phyloP scores from a whole-genome alignment of 2,113 vertebrate species.

The Callipepla squamata region DNA sequence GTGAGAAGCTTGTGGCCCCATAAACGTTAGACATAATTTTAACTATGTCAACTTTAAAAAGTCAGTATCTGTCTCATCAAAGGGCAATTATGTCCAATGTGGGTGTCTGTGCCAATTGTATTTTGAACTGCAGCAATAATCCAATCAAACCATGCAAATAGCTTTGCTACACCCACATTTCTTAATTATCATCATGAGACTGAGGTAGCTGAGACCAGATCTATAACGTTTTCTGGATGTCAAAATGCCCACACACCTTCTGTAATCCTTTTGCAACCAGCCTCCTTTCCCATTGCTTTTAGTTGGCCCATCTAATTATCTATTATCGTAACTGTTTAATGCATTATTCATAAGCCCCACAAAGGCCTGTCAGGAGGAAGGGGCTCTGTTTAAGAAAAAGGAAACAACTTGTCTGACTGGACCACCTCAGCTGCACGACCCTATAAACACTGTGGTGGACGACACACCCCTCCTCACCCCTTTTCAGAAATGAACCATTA shows the following conservation, averaged over 20 bases:
- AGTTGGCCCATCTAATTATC: slow-evolving; percentile 76
- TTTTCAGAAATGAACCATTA: background rate
- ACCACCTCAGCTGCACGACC: background rate
- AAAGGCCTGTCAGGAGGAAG: slow-evolving; percentile 39
- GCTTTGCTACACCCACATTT: slow-evolving; percentile 83
- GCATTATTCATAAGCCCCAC: slow-evolving; percentile 59
- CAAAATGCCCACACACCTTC: slow-evolving; percentile 84
- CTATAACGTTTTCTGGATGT: slow-evolving; percentile 83
- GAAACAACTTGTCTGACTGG: slow-evolving; percentile 42
- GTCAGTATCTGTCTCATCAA: slow-evolving; percentile 81
- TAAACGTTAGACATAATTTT: slow-evolving; percentile 80
- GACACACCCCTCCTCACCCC: background rate
- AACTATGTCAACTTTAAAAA: slow-evolving; percentile 80
- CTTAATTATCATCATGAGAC: slow-evolving; percentile 85
- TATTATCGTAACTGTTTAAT: slow-evolving; percentile 50
- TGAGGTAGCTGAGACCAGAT: slow-evolving; percentile 84
- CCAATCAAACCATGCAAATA: slow-evolving; percentile 76
- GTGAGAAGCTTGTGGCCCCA: slow-evolving; percentile 72
- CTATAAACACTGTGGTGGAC: slow-evolving; percentile 4
- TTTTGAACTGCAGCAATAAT: slow-evolving; percentile 80
- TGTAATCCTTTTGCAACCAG: slow-evolving; percentile 75
- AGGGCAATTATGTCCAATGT: slow-evolving; percentile 80
- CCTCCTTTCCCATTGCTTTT: slow-evolving; percentile 72
- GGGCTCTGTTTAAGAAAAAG: slow-evolving; percentile 54
- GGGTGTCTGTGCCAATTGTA: slow-evolving; percentile 82